These are phyloP conservation scores for Periophthalmodon schlosseri DNA, from an alignment of 2,113 vertebrate species.

Conservation along the genomic window DNA sequence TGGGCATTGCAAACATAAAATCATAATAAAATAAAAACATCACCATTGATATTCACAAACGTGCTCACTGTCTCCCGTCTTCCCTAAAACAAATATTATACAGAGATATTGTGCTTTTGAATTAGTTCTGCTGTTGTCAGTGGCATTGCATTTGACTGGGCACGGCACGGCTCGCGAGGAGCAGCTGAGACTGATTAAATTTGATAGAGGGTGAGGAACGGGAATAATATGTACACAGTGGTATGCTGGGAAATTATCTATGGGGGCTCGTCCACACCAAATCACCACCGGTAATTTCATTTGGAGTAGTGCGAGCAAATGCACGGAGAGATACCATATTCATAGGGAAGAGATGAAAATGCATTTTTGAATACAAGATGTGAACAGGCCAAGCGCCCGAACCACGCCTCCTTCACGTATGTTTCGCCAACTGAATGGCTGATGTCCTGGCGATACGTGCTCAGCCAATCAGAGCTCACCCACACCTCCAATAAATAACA, in stretches of 20 bases:
- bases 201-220: conserved; percentile 69
- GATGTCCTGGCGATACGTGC: conserved; percentile 31
- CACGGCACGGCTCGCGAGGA: conserved; percentile 39
- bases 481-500: conserved; percentile 70
- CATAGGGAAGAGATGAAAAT: conserved; percentile 4
- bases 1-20: conserved; percentile 35
- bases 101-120: conserved; percentile 55
- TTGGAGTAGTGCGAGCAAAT: conserved; percentile 67
- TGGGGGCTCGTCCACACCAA: conserved; percentile 65
- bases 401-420: conserved; percentile 51
- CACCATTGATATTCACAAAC: conserved; percentile 65
- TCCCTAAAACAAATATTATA: conserved; percentile 72
- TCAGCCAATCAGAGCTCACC: conserved; percentile 63
- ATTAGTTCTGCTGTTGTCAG: conserved; percentile 71
- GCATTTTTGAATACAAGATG: conserved; percentile 34
- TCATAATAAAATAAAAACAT: conserved; percentile 26
- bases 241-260: conserved; percentile 65
- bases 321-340: conserved; percentile 44
- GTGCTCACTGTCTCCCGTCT: conserved; percentile 21
- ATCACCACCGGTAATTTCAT: conserved; percentile 69
- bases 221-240: conserved; percentile 70
- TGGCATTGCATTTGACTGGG: conserved; percentile 60
- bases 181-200: conserved; percentile 72
- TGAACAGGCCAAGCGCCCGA: conserved; percentile 24
- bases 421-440: conserved; percentile 59